Base-by-base conservation (phyloP, 2,888 invertebrate species). In the Drosophila kambysellisi region DNA sequence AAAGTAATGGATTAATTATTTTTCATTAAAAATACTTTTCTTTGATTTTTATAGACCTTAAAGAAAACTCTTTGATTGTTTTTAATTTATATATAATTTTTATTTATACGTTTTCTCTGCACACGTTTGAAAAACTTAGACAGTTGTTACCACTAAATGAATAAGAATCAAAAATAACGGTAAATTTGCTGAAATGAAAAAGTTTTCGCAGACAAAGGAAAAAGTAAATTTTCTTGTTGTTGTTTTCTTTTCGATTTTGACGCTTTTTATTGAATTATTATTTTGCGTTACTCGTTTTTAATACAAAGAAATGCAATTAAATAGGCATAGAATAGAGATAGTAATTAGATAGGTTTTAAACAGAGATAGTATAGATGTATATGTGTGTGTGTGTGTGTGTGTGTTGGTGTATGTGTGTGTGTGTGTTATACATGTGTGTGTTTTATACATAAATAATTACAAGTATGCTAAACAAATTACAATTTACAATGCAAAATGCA, bases 401-500 rank as follows among this genome's bases (percentile, higher is more conserved):
- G 61, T 60, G 59, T 77, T 12, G 7, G 12, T 43, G 12, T 79
- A 46, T 72, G 62, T 56, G 60, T 74, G 66, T 73, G 67, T 72
- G 67, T 72, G 67, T 74, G 68, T 76, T 33, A 51, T 60, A 32
- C 39, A 32, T 33, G 59, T 72, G 48, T 64, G 56, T 63, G 37
- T 70, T 83, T 82, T 87, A 83, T 86, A 87, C 89, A 87, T 87
- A 88, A 87, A 87, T 87, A 87, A 86, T 87, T 87, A 87, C 88
- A 83, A 77, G 56, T 83, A 74, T 66, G 70, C 74, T 77, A 82
- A 82, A 83, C 81, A 85, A 82, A 81, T 83, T 87, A 88, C 87
- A 87, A 88, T 82, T 78, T 85, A 81, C 83, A 84, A 83, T 81
- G 81, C 73, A 76, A 79, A 76, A 82, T 81, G 81, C 67, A 72